These are phyloP conservation scores for Hoplostethus atlanticus DNA, from an alignment of 2,797 vertebrate species.

Conservation along the genomic window DNA sequence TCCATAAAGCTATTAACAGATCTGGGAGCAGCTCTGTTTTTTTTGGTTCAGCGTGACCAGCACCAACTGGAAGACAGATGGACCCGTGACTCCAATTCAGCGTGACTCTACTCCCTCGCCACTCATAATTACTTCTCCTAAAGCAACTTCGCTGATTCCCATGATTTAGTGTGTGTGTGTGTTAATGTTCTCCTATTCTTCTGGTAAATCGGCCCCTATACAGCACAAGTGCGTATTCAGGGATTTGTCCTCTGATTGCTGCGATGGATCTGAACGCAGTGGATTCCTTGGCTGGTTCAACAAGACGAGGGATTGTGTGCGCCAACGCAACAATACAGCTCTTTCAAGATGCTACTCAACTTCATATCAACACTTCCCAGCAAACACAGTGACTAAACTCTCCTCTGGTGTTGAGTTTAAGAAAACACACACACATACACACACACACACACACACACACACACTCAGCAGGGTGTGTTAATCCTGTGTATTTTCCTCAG, in stretches of 20 bases:
- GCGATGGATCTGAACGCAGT: slow-evolving; percentile 28
- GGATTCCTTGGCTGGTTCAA: neutral
- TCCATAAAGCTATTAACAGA: neutral
- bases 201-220: slow-evolving; percentile 16
- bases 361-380: slow-evolving; percentile 35
- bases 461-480: slow-evolving; percentile 40
- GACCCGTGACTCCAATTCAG: slow-evolving; percentile 12
- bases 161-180: slow-evolving; percentile 13
- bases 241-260: slow-evolving; percentile 18
- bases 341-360: slow-evolving; percentile 32
- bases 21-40: neutral
- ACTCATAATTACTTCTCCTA: neutral
- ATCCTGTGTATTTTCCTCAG: slow-evolving; percentile 63
- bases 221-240: slow-evolving; percentile 24
- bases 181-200: neutral
- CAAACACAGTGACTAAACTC: slow-evolving; percentile 44
- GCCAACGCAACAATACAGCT: slow-evolving; percentile 27
- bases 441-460: slow-evolving; percentile 10
- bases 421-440: slow-evolving; percentile 5
- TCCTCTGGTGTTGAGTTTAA: slow-evolving; percentile 42
- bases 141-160: slow-evolving; percentile 1
- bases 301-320: neutral
- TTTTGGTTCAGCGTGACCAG: slow-evolving; percentile 21
- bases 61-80: slow-evolving; percentile 49
- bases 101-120: slow-evolving; percentile 12